These are phyloP conservation scores for Aspidiotus destructor DNA, from an alignment of 2,888 invertebrate genomes.

Conservation along the genomic window DNA sequence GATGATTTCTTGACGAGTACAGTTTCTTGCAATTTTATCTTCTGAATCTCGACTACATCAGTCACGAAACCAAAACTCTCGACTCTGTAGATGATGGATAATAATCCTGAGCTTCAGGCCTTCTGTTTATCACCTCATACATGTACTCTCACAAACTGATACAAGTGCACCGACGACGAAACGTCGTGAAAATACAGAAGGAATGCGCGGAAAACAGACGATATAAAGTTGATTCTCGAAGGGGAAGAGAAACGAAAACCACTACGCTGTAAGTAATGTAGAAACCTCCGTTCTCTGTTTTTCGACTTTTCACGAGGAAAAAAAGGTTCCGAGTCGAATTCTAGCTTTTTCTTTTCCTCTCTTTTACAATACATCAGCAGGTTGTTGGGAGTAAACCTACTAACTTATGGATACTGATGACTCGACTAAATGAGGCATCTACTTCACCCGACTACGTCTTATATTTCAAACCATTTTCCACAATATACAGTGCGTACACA, in stretches of 20 bases:
- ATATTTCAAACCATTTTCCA: constrained; percentile 34
- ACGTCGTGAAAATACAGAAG: neutral
- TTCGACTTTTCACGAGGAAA: neutral
- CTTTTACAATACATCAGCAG: constrained; percentile 31
- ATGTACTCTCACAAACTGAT: neutral
- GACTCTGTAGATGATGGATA: too few species aligned
- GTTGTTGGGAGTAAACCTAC: constrained; percentile 36
- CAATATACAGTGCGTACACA: constrained; percentile 14
- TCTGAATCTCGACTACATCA: too few species aligned
- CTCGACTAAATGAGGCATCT: constrained; percentile 38
- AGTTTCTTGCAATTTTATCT: too few species aligned
- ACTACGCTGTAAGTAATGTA: too few species aligned
- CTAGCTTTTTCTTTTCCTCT: neutral
- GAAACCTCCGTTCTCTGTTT: constrained; percentile 12
- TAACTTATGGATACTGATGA: constrained; percentile 41
- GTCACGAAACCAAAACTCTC: too few species aligned
- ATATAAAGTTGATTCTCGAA: constrained; percentile 28
- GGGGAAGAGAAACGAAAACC: constrained; percentile 28
- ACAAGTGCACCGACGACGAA: neutral
- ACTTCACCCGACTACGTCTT: constrained; percentile 29
- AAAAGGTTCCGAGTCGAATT: constrained; percentile 15
- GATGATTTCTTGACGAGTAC: too few species aligned
- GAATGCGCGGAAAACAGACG: constrained; percentile 5
- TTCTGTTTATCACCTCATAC: too few species aligned
- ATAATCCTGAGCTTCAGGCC: neutral